Base-by-base conservation (phyloP, 1,140 invertebrate genomes). In the Brachionus plicatilis region DNA sequence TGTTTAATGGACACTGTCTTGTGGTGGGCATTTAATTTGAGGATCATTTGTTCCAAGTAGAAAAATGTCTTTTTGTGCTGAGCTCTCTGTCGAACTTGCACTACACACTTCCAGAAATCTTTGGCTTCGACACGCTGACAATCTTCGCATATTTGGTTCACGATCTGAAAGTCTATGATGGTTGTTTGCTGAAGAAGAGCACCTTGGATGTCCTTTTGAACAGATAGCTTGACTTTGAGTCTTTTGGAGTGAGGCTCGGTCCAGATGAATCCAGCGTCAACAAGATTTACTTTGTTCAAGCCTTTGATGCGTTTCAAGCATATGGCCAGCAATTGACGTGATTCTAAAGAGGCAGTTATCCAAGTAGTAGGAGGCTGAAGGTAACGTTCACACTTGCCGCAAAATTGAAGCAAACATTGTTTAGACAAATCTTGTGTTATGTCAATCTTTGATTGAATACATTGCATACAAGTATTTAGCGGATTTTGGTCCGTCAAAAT, bases 241-340 rank as follows among this genome's bases (percentile, higher is more conserved):
- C 97, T 92, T 90, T 96, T 97, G 0, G 97, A 99, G 92, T 99
- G 97, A 83, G 97, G 96, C 88, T 99, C 98, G 43, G 97, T 99
- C 97, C 97, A 99, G 3, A 98, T 92, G 91, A 99, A 99, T 6
- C 93, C 93, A 75, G 98, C 97, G 92, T 99, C 96, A 60, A 98
- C 92, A 5, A 99, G 20, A 14, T 75, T 94, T 0, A 97, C 94
- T 89, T 94, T 93, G 86, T 94, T 95, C 0, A 98, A 90, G 4
- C 95, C 95, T 90, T 97, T 99, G 0, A 99, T 89, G 88, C 94
- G 95, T 88, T 98, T 97, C 4, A 99, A 90, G 88, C 97, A 99
- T 2, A 99, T 88, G 0, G 94, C 92, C 2, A 99, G 89, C 0
- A 99, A 90, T 90, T 99, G 97, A 65, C 94, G 92, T 0, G 97